Evolutionary conservation across 2,888 invertebrate species (phyloP).

Genomic region (Autographa pulchrina): DNA sequence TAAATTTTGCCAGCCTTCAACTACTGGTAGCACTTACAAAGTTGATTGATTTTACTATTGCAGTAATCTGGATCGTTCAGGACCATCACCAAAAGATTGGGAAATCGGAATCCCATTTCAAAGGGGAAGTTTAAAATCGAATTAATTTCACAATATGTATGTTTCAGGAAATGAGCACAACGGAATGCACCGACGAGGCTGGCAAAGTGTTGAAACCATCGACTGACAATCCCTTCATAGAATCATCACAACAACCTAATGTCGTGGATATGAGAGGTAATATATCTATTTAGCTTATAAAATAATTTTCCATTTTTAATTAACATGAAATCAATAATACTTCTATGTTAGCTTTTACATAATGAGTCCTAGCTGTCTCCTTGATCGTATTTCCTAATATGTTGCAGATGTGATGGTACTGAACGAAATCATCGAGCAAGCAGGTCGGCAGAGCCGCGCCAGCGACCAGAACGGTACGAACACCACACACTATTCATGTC

Average conservation of each 20-base stretch:
- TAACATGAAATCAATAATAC: too few relatives aligned
- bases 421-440: constrained; percentile 99
- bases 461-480: constrained; percentile 96
- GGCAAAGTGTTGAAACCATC: constrained; percentile 94
- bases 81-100: too few relatives aligned
- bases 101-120: background rate
- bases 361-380: background rate
- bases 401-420: constrained; percentile 98
- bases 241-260: constrained; percentile 95
- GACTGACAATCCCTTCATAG: constrained; percentile 97
- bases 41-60: too few relatives aligned
- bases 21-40: too few relatives aligned
- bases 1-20: too few relatives aligned
- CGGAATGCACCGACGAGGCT: constrained; percentile 94
- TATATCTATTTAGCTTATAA: background rate
- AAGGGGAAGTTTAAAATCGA: background rate
- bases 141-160: background rate
- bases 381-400: constrained; percentile 16
- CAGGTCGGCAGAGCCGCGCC: constrained; percentile 95
- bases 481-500: constrained; percentile 60
- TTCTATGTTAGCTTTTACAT: too few relatives aligned
- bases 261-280: constrained; percentile 98
- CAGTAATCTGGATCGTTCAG: too few relatives aligned
- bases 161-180: constrained; percentile 92
- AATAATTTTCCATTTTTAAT: too few relatives aligned